These are phyloP conservation scores for Heteromurus nitidus DNA, from an alignment of 2,888 invertebrate species.

Conservation along the genomic window DNA sequence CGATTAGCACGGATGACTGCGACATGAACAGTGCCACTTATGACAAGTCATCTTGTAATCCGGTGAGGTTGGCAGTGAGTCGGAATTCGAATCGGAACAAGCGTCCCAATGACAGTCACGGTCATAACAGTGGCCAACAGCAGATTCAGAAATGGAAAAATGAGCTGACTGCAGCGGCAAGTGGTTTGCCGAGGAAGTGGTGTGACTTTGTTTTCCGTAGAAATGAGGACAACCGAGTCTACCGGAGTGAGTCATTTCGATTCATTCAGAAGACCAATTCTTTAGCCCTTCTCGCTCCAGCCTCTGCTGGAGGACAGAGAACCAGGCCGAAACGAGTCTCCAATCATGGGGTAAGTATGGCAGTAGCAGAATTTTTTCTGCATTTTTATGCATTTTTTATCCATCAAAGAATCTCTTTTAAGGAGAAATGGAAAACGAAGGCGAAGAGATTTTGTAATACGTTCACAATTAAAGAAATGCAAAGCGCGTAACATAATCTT, in stretches of 20 bases:
- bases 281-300: constrained; percentile 58
- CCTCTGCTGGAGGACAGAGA: constrained; percentile 58
- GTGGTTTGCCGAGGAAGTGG: constrained; percentile 60
- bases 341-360: constrained; percentile 54
- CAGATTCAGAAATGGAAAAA: constrained; percentile 66
- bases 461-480: too few relatives aligned
- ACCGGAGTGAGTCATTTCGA: constrained; percentile 73
- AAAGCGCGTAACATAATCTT: too few relatives aligned
- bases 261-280: constrained; percentile 73
- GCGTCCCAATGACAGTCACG: not conserved
- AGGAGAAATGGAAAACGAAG: not conserved
- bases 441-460: not conserved
- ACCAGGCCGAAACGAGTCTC: constrained; percentile 55
- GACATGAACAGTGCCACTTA: constrained; percentile 52
- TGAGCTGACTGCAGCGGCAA: constrained; percentile 63
- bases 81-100: constrained; percentile 58
- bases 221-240: constrained; percentile 71
- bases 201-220: constrained; percentile 70
- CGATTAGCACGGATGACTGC: constrained; percentile 30
- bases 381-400: not conserved
- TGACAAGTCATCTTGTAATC: constrained; percentile 61
- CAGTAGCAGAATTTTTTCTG: too few relatives aligned
- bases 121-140: constrained; percentile 27
- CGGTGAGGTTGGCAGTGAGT: constrained; percentile 49
- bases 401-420: not conserved